These are phyloP conservation scores for Scaptodrosophila latifasciaeformis DNA, from an alignment of 2,888 invertebrate genomes.

Conservation along the genomic window DNA sequence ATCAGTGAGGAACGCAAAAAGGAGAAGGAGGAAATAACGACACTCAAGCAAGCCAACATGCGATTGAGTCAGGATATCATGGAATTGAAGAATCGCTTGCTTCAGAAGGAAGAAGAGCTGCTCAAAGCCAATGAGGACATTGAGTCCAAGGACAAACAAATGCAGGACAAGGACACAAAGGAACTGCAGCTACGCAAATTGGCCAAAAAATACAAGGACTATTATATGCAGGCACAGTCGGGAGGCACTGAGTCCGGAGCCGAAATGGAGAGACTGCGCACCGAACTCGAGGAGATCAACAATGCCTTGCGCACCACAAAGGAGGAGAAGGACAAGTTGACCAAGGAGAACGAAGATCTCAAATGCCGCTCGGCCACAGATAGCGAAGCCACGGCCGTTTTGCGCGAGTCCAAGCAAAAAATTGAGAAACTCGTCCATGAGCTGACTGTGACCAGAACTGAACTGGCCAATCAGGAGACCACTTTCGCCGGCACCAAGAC, in stretches of 20 bases:
- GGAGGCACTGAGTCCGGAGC: conserved; percentile 61
- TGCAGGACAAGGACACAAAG: conserved; percentile 82
- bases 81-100: conserved; percentile 79
- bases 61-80: conserved; percentile 80
- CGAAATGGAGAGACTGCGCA: conserved; percentile 75
- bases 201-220: conserved; percentile 93
- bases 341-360: conserved; percentile 79
- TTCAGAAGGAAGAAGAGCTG: conserved; percentile 79
- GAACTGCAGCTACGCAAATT: conserved; percentile 88
- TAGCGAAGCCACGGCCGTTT: conserved; percentile 80
- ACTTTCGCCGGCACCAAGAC: conserved; percentile 80
- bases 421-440: conserved; percentile 76
- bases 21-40: conserved; percentile 79
- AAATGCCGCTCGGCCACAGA: conserved; percentile 83
- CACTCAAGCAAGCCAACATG: conserved; percentile 78
- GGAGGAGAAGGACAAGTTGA: conserved; percentile 43
- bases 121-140: conserved; percentile 81
- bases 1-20: conserved; percentile 81
- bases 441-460: conserved; percentile 74
- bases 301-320: conserved; percentile 53
- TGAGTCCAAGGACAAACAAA: conserved; percentile 80
- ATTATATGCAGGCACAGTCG: conserved; percentile 78
- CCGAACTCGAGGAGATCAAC: conserved; percentile 77
- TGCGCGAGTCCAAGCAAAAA: conserved; percentile 82
- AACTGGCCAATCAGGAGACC: conserved; percentile 78